These are phyloP conservation scores for Dipus sagitta DNA, from an alignment of 2,797 vertebrate species.

Conservation along the genomic window DNA sequence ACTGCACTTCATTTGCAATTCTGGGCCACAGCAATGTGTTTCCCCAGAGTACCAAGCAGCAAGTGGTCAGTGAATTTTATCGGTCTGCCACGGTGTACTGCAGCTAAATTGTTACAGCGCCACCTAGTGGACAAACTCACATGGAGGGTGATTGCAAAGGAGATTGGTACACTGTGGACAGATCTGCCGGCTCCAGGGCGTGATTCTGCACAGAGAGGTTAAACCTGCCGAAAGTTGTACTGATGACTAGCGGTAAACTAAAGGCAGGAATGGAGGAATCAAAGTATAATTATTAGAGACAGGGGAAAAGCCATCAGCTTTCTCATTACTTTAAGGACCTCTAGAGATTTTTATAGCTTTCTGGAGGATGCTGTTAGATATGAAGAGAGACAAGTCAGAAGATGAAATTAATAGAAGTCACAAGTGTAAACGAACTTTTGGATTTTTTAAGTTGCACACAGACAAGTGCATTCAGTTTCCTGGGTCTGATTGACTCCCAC, in stretches of 20 bases:
- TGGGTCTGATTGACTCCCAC: not conserved
- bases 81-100: constrained; percentile 49
- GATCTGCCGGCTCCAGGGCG: not conserved
- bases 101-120: constrained; percentile 83
- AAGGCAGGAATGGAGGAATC: constrained; percentile 67
- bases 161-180: not conserved
- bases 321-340: constrained; percentile 82
- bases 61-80: constrained; percentile 79
- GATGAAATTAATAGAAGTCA: constrained; percentile 71
- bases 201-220: not conserved
- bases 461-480: constrained; percentile 24
- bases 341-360: constrained; percentile 81
- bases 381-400: constrained; percentile 69
- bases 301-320: constrained; percentile 62
- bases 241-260: constrained; percentile 61
- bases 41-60: constrained; percentile 66
- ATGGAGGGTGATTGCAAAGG: not conserved
- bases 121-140: constrained; percentile 80
- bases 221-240: constrained; percentile 26
- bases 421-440: constrained; percentile 60
- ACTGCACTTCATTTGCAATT: constrained; percentile 78
- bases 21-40: constrained; percentile 69
- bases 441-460: constrained; percentile 33
- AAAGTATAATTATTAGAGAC: constrained; percentile 77
- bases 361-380: constrained; percentile 69